Conservation (phyloP, 2,113 vertebrate species). For the Anseranas semipalmata region DNA sequence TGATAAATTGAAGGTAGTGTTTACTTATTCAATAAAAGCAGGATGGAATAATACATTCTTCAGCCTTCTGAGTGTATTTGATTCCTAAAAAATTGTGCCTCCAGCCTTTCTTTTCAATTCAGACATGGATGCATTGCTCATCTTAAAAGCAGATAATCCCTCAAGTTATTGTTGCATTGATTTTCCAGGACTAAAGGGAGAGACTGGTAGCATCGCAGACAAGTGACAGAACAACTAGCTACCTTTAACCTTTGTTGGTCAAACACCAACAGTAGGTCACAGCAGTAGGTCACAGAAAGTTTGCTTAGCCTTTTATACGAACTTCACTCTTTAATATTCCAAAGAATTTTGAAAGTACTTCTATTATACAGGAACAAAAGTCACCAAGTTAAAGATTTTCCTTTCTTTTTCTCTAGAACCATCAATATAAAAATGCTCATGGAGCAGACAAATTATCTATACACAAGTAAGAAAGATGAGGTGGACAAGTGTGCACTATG, state of each 20-base stretch:
- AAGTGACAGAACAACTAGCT: background rate
- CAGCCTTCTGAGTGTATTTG: background rate
- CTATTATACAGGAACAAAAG: background rate
- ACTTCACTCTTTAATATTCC: background rate
- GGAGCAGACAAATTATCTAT: background rate
- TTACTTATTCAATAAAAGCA: background rate
- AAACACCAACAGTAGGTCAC: background rate
- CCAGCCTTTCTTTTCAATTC: background rate
- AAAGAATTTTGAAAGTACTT: background rate
- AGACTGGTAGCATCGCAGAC: background rate
- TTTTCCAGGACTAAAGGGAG: background rate
- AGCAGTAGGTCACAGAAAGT: background rate
- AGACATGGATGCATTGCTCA: background rate
- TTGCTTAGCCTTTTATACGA: background rate
- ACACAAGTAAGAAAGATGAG: background rate
- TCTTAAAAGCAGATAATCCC: background rate
- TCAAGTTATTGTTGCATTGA: background rate
- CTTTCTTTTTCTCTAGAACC: background rate
- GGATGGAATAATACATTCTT: background rate
- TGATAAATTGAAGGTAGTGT: background rate
- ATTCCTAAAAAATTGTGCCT: background rate
- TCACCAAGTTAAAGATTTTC: background rate
- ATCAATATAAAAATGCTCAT: background rate
- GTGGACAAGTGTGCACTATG: background rate
- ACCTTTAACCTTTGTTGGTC: background rate